Conservation (phyloP, 1,140 invertebrate genomes). For the Brachionus rotundiformis region DNA sequence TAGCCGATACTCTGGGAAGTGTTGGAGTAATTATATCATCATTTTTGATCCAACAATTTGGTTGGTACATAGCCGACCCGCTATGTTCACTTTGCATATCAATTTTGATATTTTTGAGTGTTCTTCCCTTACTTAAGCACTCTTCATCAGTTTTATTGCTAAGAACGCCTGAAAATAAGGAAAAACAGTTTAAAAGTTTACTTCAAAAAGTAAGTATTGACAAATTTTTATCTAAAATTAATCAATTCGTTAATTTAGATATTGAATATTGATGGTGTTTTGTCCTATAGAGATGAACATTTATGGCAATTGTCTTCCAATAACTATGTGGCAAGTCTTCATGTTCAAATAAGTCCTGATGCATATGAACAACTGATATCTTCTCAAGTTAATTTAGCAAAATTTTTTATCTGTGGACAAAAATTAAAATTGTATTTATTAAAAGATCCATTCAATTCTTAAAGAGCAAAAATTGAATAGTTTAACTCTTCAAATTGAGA, state of each 20-base stretch:
- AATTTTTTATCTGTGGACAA: not conserved
- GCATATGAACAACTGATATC: constrained; percentile 64
- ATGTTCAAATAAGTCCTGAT: constrained; percentile 62
- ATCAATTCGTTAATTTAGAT: constrained; percentile 58
- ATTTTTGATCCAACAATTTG: constrained; percentile 69
- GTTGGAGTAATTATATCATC: constrained; percentile 70
- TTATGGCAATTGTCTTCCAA: constrained; percentile 65
- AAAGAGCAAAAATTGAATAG: constrained; percentile 61
- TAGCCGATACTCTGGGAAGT: constrained; percentile 70
- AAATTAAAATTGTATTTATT: not conserved
- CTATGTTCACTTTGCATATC: constrained; percentile 71
- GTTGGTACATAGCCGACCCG: constrained; percentile 69
- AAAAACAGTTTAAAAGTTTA: constrained; percentile 18
- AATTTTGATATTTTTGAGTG: constrained; percentile 48
- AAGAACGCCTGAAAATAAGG: constrained; percentile 21
- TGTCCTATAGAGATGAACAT: constrained; percentile 63
- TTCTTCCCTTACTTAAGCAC: constrained; percentile 44
- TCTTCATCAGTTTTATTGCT: constrained; percentile 28
- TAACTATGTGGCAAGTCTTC: constrained; percentile 62
- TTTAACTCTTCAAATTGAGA: constrained; percentile 64
- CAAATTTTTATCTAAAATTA: constrained; percentile 36
- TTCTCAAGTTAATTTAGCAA: constrained; percentile 55
- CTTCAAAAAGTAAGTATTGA: constrained; percentile 29
- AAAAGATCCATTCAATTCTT: constrained; percentile 58
- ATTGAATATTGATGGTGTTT: constrained; percentile 63